Percentiles rank a stretch among this genome's conserved stretches.
phyloP scores from a whole-genome alignment of 2,888 invertebrate genomes.

The Apotomis capreana region DNA sequence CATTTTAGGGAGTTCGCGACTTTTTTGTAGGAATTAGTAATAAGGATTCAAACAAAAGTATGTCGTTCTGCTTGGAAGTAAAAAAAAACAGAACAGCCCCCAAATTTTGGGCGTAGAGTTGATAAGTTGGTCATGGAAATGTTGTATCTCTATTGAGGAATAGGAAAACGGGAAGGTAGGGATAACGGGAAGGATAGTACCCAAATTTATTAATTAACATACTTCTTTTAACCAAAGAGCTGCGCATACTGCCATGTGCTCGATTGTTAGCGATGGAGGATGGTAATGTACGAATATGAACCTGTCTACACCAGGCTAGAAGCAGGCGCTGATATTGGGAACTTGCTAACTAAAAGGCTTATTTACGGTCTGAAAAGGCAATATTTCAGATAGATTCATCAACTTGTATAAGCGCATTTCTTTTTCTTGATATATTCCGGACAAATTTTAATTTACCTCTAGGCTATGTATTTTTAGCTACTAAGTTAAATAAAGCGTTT shows the following conservation, averaged over 20 bases:
- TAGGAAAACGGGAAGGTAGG: too few species aligned
- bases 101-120: too few species aligned
- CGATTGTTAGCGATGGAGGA: constrained; percentile 30
- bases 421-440: too few species aligned
- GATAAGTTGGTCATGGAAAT: too few species aligned
- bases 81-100: too few species aligned
- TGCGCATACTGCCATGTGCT: constrained; percentile 37
- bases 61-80: too few species aligned
- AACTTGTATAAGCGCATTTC: too few species aligned
- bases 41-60: too few species aligned
- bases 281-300: constrained; percentile 21
- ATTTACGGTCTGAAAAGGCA: background rate
- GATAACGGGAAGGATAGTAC: background rate
- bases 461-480: too few species aligned
- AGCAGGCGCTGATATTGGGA: constrained; percentile 19
- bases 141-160: too few species aligned
- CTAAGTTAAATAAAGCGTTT: too few species aligned
- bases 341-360: background rate
- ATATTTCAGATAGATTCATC: background rate
- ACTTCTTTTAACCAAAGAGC: constrained; percentile 35
- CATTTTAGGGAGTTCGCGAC: background rate
- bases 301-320: constrained; percentile 36
- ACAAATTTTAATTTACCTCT: too few species aligned
- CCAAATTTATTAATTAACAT: background rate
- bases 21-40: background rate